phyloP scores from a whole-genome alignment of 2,888 invertebrate genomes.

The Augiades crinisus region DNA sequence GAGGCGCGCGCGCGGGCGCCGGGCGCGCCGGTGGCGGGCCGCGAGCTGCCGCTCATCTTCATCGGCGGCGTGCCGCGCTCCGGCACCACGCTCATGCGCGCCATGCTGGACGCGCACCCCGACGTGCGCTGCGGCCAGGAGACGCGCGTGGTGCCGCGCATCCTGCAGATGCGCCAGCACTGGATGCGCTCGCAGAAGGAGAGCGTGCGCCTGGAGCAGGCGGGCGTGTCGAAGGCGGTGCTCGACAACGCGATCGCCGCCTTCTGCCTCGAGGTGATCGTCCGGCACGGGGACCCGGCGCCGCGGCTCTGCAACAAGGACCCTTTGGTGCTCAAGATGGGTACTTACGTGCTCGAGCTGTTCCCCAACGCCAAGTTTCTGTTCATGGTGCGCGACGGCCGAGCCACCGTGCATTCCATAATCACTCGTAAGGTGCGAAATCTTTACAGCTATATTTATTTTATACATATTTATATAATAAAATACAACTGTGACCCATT shows the following conservation, averaged over 20 bases:
- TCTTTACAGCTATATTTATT: not conserved
- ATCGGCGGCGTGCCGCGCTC: slow-evolving; percentile 99
- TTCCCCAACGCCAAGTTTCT: slow-evolving; percentile 99
- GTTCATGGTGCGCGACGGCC: slow-evolving; percentile 98
- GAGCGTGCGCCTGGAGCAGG: slow-evolving; percentile 93
- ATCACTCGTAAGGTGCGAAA: slow-evolving; percentile 92
- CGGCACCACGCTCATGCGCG: slow-evolving; percentile 98
- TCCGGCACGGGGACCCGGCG: slow-evolving; percentile 97
- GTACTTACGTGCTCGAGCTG: slow-evolving; percentile 93
- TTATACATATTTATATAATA: too few relatives aligned
- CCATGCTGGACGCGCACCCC: slow-evolving; percentile 99
- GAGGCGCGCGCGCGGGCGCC: slow-evolving; percentile 21
- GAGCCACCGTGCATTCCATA: slow-evolving; percentile 99
- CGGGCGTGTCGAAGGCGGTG: slow-evolving; percentile 95
- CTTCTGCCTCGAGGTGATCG: slow-evolving; percentile 98
- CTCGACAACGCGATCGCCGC: slow-evolving; percentile 98
- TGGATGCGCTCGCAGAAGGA: slow-evolving; percentile 98
- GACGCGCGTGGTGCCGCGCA: slow-evolving; percentile 97
- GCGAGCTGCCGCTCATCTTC: slow-evolving; percentile 96
- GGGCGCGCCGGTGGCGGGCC: slow-evolving; percentile 78
- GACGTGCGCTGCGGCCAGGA: slow-evolving; percentile 98
- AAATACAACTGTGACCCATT: too few relatives aligned
- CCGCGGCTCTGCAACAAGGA: slow-evolving; percentile 99
- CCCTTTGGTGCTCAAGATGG: slow-evolving; percentile 98
- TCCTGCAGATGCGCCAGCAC: slow-evolving; percentile 96